phyloP scores from a whole-genome alignment of 2,113 vertebrate species.

The Phrynocephalus versicolor region DNA sequence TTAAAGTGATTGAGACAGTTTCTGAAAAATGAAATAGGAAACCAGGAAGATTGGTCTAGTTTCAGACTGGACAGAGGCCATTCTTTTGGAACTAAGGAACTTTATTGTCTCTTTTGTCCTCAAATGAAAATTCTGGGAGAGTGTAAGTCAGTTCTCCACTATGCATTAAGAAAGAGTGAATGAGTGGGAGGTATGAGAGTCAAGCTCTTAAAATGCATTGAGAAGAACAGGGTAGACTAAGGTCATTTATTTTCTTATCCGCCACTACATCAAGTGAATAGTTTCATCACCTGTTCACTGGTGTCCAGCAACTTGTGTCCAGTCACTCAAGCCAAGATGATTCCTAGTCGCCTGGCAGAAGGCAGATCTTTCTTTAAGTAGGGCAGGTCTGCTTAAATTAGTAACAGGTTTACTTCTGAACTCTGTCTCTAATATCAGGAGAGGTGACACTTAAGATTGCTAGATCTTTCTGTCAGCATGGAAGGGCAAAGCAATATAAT shows the following conservation, averaged over 20 bases:
- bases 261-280: accelerated
- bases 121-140: neutral
- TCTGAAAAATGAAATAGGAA: neutral
- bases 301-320: neutral
- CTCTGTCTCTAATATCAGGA: conserved; percentile 31
- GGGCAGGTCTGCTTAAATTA: conserved; percentile 52
- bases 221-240: neutral
- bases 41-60: neutral
- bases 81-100: no score
- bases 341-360: neutral
- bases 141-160: neutral
- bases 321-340: conserved; percentile 4
- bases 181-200: neutral
- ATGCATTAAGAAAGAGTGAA: neutral
- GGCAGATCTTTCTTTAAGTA: conserved; percentile 20
- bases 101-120: neutral
- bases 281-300: conserved; percentile 14
- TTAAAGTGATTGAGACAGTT: neutral
- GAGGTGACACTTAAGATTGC: neutral
- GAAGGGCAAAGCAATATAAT: neutral
- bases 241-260: neutral
- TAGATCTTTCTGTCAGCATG: neutral
- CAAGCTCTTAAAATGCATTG: neutral
- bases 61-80: neutral
- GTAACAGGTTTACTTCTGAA: conserved; percentile 28